A percentile compares a stretch with the other conserved stretches of the same genome.
Conservation (phyloP, 2,797 vertebrate genomes). For the Sebastes cheni region DNA sequence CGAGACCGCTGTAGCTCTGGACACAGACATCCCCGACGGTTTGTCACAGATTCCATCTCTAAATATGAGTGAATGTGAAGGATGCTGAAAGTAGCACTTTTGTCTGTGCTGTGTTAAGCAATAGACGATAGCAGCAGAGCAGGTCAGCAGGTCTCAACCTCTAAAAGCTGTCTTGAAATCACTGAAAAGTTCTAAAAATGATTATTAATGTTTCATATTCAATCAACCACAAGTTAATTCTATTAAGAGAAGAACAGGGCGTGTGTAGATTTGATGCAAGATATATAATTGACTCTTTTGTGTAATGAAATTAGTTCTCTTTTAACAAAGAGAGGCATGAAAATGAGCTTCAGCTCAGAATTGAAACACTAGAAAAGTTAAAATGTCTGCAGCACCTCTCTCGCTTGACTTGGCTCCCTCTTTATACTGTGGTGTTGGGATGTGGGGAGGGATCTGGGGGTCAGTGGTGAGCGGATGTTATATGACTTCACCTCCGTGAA, state of each 20-base stretch:
- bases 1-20: conserved; percentile 92
- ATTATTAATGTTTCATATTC: background rate
- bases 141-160: no score
- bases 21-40: conserved; percentile 93
- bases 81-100: no score
- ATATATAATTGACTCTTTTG: background rate
- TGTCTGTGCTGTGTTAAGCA: no score
- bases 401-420: background rate
- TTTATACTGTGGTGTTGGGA: background rate
- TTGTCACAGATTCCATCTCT: background rate
- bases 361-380: background rate
- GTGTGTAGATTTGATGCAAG: background rate
- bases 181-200: background rate
- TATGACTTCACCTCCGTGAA: background rate
- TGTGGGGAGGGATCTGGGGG: background rate
- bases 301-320: background rate
- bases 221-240: background rate
- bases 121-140: no score
- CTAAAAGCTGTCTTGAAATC: no score
- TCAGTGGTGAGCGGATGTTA: background rate
- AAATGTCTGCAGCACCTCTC: background rate
- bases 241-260: background rate
- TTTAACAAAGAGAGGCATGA: background rate
- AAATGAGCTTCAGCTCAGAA: background rate
- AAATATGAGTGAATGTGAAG: background rate